These are phyloP conservation scores for Clavelina lepadiformis DNA, from an alignment of 23 tunicate genomes.

Conservation along the genomic window DNA sequence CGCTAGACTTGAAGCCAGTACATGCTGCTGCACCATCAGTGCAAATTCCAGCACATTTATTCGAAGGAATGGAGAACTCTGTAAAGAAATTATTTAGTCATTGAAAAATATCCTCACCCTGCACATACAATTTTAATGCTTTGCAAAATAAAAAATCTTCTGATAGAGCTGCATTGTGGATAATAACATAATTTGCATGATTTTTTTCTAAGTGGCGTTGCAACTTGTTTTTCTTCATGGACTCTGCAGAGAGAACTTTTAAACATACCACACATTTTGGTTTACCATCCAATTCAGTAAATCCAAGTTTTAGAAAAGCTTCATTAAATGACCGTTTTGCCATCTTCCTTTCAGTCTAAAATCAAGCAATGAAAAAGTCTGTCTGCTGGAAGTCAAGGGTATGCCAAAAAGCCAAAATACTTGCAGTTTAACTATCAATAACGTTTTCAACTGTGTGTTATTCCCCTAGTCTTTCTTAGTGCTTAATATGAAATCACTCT, in stretches of 20 bases:
- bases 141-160: slow-evolving; percentile 35
- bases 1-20: slow-evolving; percentile 22
- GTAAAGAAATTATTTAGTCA: slow-evolving; percentile 21
- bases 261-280: slow-evolving; percentile 23
- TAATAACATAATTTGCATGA: slow-evolving; percentile 12
- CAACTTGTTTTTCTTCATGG: slow-evolving; percentile 37
- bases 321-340: slow-evolving; percentile 19
- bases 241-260: slow-evolving; percentile 15
- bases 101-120: slow-evolving; percentile 22
- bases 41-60: slow-evolving; percentile 30
- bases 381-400: no score
- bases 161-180: slow-evolving; percentile 20
- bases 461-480: no score
- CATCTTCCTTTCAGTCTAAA: slow-evolving; percentile 6
- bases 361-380: no score
- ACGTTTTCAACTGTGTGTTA: no score
- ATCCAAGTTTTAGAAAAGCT: slow-evolving; percentile 25
- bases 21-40: slow-evolving; percentile 38
- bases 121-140: slow-evolving; percentile 16
- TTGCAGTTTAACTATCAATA: no score
- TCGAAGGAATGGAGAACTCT: slow-evolving; percentile 26
- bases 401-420: no score
- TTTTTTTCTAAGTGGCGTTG: slow-evolving; percentile 29
- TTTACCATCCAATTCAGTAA: slow-evolving; percentile 37
- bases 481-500: no score